Conservation (phyloP, 2,797 vertebrate species). For the Triplophysa yarkandensis region DNA sequence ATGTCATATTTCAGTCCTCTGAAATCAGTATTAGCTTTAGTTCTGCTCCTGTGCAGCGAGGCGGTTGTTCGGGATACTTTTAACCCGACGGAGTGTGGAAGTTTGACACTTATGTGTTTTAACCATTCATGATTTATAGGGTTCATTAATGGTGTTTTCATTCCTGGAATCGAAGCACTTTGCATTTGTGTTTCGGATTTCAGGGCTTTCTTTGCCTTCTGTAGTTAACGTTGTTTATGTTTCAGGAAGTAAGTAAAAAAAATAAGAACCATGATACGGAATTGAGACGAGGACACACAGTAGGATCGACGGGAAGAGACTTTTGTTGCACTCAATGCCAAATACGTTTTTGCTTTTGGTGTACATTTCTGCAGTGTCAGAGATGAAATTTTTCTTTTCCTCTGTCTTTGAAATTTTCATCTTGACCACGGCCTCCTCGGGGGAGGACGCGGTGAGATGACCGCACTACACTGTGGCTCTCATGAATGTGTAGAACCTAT, state of each 20-base stretch:
- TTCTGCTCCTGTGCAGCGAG: not conserved
- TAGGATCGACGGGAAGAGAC: constrained; percentile 18
- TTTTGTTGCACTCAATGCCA: constrained; percentile 66
- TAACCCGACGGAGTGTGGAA: not conserved
- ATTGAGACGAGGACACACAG: constrained; percentile 58
- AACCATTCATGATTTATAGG: not conserved
- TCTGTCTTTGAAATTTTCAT: constrained; percentile 34
- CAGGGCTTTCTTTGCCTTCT: constrained; percentile 23
- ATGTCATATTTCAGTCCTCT: constrained; percentile 12
- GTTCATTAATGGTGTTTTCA: constrained; percentile 11
- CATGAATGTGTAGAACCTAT: constrained; percentile 78
- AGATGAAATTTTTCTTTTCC: constrained; percentile 50
- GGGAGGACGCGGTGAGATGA: constrained; percentile 70
- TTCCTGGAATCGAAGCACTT: constrained; percentile 6
- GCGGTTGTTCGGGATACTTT: not conserved
- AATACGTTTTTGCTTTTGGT: constrained; percentile 61
- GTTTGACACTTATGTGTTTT: constrained; percentile 3
- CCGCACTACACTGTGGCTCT: constrained; percentile 82
- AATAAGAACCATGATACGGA: constrained; percentile 39
- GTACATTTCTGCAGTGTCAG: constrained; percentile 55
- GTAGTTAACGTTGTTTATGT: constrained; percentile 49
- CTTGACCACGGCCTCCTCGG: constrained; percentile 33
- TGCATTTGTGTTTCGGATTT: not conserved
- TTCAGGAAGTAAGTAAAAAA: constrained; percentile 55
- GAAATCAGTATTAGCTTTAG: constrained; percentile 10